phyloP scores from a whole-genome alignment of 2,113 vertebrate species.

The Cyanistes caeruleus region DNA sequence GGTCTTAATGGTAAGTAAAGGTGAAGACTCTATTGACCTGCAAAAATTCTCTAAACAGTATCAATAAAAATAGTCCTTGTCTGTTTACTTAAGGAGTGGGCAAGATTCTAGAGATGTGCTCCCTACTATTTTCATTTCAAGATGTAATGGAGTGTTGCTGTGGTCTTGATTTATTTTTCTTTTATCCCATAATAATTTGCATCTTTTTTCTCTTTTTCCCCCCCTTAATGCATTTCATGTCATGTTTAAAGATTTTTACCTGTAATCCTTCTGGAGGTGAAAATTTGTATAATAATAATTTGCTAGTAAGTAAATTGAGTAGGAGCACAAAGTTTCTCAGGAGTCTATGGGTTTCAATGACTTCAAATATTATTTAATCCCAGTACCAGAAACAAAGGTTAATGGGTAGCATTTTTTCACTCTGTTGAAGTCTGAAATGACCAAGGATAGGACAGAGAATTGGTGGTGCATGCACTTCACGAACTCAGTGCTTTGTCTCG shows the following conservation, averaged over 20 bases:
- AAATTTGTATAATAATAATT: not conserved
- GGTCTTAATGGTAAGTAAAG: not conserved
- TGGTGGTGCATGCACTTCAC: not conserved
- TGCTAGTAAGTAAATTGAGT: not conserved
- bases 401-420: not conserved
- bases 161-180: not conserved
- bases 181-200: not conserved
- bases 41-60: not conserved
- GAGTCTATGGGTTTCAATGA: not conserved
- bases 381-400: not conserved
- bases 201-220: not conserved
- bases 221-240: not conserved
- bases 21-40: not conserved
- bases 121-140: not conserved
- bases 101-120: not conserved
- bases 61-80: not conserved
- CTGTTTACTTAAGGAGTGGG: not conserved
- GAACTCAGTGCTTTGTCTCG: not conserved
- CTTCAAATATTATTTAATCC: not conserved
- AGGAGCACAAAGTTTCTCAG: not conserved
- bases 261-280: not conserved
- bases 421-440: not conserved
- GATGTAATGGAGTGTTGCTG: not conserved
- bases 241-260: not conserved
- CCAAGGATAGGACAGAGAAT: not conserved